A percentile compares a stretch with the other conserved stretches of the same genome.
phyloP scores from a whole-genome alignment of 2,113 vertebrate genomes.

The Zeus faber region DNA sequence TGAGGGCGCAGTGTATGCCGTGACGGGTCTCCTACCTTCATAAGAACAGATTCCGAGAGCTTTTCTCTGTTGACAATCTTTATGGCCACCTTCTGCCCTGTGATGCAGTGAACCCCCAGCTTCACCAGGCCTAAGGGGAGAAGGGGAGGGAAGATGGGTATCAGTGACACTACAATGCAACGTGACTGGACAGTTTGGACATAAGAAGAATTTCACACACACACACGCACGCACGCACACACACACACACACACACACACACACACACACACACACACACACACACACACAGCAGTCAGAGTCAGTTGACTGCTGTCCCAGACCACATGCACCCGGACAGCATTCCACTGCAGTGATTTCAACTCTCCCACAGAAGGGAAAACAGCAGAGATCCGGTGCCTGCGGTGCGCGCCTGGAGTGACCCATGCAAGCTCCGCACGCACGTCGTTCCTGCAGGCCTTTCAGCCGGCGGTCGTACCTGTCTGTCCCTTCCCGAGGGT shows the following conservation, averaged over 20 bases:
- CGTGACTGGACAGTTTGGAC: no score
- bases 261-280: background rate
- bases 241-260: constrained; percentile 3
- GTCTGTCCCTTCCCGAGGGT: constrained; percentile 81
- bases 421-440: no score
- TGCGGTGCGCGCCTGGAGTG: no score
- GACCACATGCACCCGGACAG: no score
- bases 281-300: constrained; percentile 4
- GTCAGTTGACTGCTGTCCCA: no score
- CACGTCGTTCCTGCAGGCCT: no score
- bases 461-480: constrained; percentile 51
- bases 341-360: no score
- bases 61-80: constrained; percentile 85
- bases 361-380: no score
- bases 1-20: no score
- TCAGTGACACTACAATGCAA: no score
- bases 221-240: constrained; percentile 7
- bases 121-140: constrained; percentile 76
- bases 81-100: constrained; percentile 83
- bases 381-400: no score
- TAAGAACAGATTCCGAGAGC: constrained; percentile 80
- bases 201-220: background rate
- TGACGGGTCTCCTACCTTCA: constrained; percentile 73
- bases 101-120: constrained; percentile 82
- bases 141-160: background rate